Evolutionary conservation across 2,113 vertebrate genomes (phyloP).

Genomic region (Sebastes schlegelii): DNA sequence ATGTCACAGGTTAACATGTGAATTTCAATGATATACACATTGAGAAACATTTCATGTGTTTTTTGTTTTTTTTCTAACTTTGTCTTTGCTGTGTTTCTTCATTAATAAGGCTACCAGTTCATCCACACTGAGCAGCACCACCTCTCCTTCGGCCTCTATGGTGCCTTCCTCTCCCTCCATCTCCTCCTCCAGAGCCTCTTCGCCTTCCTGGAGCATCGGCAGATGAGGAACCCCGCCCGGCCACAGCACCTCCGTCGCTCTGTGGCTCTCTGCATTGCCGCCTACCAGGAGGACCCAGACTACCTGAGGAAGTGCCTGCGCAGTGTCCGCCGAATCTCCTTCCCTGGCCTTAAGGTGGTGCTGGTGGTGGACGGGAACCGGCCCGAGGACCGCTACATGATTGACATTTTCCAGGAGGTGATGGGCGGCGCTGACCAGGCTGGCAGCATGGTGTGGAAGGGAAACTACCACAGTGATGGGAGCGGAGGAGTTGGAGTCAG

Average conservation of each 20-base stretch:
- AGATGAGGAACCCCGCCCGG: constrained; percentile 86
- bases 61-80: not conserved
- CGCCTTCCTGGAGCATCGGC: constrained; percentile 95
- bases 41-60: not conserved
- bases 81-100: not conserved
- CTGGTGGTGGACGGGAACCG: constrained; percentile 97
- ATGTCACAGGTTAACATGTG: constrained; percentile 86
- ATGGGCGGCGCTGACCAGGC: constrained; percentile 89
- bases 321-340: constrained; percentile 92
- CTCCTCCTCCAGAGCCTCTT: constrained; percentile 97
- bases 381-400: constrained; percentile 95
- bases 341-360: constrained; percentile 93
- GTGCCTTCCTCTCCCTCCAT: constrained; percentile 95
- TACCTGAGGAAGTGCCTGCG: constrained; percentile 96
- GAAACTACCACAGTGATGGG: constrained; percentile 94
- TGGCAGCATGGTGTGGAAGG: constrained; percentile 92
- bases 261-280: constrained; percentile 95
- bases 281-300: constrained; percentile 96
- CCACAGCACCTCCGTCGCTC: constrained; percentile 83
- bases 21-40: not conserved
- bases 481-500: constrained; percentile 58
- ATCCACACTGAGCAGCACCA: constrained; percentile 98
- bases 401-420: constrained; percentile 97
- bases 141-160: constrained; percentile 97
- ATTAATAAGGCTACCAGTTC: constrained; percentile 92